Evolutionary conservation across 2,113 vertebrate genomes (phyloP).

Genomic region (Machaerirhynchus nigripectus): DNA sequence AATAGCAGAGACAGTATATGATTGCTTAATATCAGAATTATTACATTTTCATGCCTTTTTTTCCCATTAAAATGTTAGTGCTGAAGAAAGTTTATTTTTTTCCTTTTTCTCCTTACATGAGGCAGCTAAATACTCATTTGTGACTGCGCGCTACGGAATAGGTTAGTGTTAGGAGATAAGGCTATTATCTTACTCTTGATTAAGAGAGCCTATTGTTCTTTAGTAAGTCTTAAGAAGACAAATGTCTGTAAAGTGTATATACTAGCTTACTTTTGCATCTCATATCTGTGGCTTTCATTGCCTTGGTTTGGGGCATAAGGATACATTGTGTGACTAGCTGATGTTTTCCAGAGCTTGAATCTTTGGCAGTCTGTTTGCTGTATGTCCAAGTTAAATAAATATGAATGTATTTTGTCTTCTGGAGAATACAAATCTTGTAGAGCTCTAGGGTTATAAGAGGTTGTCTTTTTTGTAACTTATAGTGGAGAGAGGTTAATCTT

Average conservation of each 20-base stretch:
- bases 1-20: neutral
- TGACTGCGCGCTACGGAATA: neutral
- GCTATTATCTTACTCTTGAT: neutral
- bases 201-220: neutral
- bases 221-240: neutral
- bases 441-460: neutral
- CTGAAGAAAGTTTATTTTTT: neutral
- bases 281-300: neutral
- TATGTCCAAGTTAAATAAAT: slow-evolving; percentile 46
- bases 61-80: neutral
- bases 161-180: neutral
- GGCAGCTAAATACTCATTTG: neutral
- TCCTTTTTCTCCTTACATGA: neutral
- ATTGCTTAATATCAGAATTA: neutral
- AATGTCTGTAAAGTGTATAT: neutral
- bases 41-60: neutral
- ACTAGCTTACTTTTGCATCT: neutral
- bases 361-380: slow-evolving; percentile 28
- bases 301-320: neutral
- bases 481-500: neutral
- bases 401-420: slow-evolving; percentile 50
- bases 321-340: neutral
- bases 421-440: slow-evolving; percentile 30
- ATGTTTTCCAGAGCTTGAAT: slow-evolving; percentile 41
- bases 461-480: slow-evolving; percentile 33